Conservation (phyloP, 2,888 invertebrate species). For the Tetropium fuscum region DNA sequence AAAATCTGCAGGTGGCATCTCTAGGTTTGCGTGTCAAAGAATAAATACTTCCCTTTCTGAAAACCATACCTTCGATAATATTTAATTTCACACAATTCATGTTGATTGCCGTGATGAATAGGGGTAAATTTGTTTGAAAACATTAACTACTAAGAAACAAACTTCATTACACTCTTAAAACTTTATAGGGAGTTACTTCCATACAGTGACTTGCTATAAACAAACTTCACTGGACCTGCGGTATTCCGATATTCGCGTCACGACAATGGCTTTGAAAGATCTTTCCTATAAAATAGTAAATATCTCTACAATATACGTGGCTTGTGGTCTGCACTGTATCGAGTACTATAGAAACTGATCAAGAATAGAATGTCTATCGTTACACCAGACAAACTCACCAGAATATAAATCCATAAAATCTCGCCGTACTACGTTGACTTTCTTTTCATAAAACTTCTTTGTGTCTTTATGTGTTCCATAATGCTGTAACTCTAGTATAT, state of each 20-base stretch:
- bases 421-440: slow-evolving; percentile 3
- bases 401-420: slow-evolving; percentile 15
- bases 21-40: too few species aligned
- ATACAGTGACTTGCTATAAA: too few species aligned
- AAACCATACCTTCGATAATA: too few species aligned
- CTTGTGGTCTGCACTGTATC: background rate
- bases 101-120: too few species aligned
- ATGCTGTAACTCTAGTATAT: background rate
- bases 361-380: slow-evolving; percentile 19
- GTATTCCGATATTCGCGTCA: slow-evolving; percentile 3
- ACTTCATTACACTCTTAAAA: too few species aligned
- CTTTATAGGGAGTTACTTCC: too few species aligned
- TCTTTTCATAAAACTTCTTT: slow-evolving; percentile 19
- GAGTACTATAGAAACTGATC: slow-evolving; percentile 20
- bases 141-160: too few species aligned
- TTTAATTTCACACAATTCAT: too few species aligned
- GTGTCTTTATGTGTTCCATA: background rate
- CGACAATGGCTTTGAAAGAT: slow-evolving; percentile 2
- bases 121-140: too few species aligned
- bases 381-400: background rate
- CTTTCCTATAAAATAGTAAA: slow-evolving; percentile 11
- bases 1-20: too few species aligned
- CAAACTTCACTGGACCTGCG: too few species aligned
- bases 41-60: too few species aligned
- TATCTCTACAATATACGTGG: background rate